These are phyloP conservation scores for Threskiornis aethiopicus DNA, from an alignment of 2,797 vertebrate species.

Conservation along the genomic window DNA sequence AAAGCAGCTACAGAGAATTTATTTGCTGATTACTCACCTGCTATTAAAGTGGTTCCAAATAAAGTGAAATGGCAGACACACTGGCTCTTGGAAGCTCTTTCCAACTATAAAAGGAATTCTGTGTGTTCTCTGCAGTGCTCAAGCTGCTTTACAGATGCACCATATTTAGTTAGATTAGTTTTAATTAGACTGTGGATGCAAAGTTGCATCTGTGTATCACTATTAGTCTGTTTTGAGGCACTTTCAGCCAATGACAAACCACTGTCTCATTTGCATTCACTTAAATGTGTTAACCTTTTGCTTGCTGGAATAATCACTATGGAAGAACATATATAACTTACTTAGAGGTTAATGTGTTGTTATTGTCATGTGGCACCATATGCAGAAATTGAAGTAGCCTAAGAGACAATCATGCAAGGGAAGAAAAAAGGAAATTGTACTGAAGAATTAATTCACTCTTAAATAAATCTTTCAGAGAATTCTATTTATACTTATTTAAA, in stretches of 20 bases:
- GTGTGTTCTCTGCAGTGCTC: neutral
- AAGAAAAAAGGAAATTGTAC: neutral
- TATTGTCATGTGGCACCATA: neutral
- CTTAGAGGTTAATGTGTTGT: neutral
- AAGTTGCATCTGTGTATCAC: slow-evolving; percentile 27
- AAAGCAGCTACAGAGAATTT: neutral
- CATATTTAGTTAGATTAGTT: slow-evolving; percentile 54
- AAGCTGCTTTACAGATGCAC: slow-evolving; percentile 27
- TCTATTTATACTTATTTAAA: slow-evolving; percentile 46
- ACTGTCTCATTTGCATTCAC: neutral
- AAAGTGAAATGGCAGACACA: slow-evolving; percentile 17
- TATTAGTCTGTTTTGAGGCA: neutral
- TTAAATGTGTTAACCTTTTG: slow-evolving; percentile 23
- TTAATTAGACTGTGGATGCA: slow-evolving; percentile 50
- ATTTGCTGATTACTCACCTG: slow-evolving; percentile 37
- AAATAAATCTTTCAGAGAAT: slow-evolving; percentile 32
- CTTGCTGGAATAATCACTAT: neutral
- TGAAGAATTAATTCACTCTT: slow-evolving; percentile 7
- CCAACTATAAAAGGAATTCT: slow-evolving; percentile 7
- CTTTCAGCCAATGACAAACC: slow-evolving; percentile 23
- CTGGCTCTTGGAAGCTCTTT: slow-evolving; percentile 7
- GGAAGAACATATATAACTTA: neutral
- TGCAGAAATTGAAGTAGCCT: neutral
- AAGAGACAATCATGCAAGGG: neutral
- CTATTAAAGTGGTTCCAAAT: slow-evolving; percentile 25